Percentiles rank a stretch among this genome's conserved stretches.
Evolutionary conservation across 2,888 invertebrate species (phyloP).

Genomic region (Patella caerulea): DNA sequence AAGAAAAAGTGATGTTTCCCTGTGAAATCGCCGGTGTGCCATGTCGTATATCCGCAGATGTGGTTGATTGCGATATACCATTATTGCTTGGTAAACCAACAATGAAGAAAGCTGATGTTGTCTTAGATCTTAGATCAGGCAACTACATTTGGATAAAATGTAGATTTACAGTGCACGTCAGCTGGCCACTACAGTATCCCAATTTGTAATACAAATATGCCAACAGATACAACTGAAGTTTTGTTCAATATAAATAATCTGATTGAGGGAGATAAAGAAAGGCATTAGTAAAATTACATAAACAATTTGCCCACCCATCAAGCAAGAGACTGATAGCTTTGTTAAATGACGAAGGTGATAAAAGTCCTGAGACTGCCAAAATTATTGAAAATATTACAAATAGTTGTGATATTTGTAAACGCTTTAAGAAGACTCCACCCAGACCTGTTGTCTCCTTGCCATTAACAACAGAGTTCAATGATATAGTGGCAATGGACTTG

Average conservation of each 20-base stretch:
- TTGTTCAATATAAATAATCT: not conserved
- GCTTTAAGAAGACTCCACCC: slow-evolving; percentile 16
- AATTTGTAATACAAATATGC: slow-evolving; percentile 4
- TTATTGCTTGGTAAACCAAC: slow-evolving; percentile 25
- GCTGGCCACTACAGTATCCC: slow-evolving; percentile 31
- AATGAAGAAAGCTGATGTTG: slow-evolving; percentile 24
- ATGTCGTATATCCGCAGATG: slow-evolving; percentile 13
- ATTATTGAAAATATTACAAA: no score
- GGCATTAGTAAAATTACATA: not conserved
- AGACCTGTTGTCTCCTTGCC: slow-evolving; percentile 22
- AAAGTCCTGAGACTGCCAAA: no score
- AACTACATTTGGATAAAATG: slow-evolving; percentile 20
- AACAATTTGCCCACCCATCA: no score
- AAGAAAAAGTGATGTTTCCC: slow-evolving; percentile 11
- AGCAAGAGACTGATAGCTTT: no score
- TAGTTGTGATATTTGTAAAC: no score
- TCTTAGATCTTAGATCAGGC: slow-evolving; percentile 28
- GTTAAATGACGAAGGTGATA: no score
- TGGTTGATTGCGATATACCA: slow-evolving; percentile 24
- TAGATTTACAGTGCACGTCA: slow-evolving; percentile 26
- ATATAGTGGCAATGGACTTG: slow-evolving; percentile 21
- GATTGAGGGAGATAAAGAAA: not conserved
- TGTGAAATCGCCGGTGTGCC: slow-evolving; percentile 18
- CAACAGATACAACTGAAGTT: slow-evolving; percentile 2
- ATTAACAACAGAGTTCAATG: slow-evolving; percentile 26